Evolutionary conservation across 2,113 vertebrate genomes (phyloP).

Genomic region (Trogon melanurus): DNA sequence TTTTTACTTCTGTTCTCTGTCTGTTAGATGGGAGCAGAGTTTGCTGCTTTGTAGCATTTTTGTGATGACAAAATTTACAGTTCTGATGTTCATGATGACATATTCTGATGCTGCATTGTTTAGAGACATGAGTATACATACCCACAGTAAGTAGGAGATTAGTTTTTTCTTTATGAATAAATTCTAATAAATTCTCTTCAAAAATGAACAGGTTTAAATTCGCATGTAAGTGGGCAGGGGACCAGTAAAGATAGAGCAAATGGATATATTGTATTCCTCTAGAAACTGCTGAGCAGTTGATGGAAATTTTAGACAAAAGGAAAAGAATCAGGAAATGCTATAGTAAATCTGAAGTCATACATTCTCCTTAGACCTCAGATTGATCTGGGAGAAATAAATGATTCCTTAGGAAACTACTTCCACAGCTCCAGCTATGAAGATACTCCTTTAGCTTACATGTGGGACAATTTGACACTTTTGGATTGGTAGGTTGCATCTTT

Average conservation of each 20-base stretch:
- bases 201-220: not conserved
- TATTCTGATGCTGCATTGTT: not conserved
- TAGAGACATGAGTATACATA: accelerated
- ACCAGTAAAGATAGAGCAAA: not conserved
- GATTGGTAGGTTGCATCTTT: not conserved
- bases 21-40: not conserved
- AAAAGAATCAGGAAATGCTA: not conserved
- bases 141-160: not conserved
- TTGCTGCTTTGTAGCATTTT: not conserved
- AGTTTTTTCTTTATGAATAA: not conserved
- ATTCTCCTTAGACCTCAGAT: not conserved
- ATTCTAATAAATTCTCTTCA: not conserved
- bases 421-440: not conserved
- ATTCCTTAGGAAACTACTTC: not conserved
- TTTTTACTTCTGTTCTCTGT: not conserved
- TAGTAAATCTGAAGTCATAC: not conserved
- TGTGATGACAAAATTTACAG: not conserved
- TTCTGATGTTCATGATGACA: not conserved
- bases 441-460: not conserved
- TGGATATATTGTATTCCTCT: not conserved
- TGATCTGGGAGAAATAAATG: not conserved
- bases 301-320: not conserved
- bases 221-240: not conserved
- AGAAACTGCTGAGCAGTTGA: not conserved
- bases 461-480: not conserved